Conservation (phyloP, 2,888 invertebrate species). For the Cepaea hortensis region DNA sequence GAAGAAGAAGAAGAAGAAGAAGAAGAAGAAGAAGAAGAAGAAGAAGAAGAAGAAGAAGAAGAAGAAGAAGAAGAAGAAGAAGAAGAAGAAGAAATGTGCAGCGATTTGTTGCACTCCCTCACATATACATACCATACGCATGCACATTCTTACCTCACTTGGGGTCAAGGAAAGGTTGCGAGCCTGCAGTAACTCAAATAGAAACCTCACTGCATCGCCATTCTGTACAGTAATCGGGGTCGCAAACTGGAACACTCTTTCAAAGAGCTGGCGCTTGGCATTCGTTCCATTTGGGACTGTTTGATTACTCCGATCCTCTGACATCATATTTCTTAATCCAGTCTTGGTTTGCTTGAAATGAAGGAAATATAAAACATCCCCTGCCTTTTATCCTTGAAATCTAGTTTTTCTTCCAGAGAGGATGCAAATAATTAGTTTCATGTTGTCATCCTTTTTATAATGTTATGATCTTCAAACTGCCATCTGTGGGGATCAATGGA, state of each 20-base stretch:
- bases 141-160: constrained; percentile 4
- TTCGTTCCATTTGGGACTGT: background rate
- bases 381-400: no score
- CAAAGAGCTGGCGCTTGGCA: background rate
- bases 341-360: background rate
- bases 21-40: background rate
- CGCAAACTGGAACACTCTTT: background rate
- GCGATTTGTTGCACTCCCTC: background rate
- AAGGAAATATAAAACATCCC: no score
- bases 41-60: background rate
- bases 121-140: background rate
- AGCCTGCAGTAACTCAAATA: background rate
- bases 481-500: no score
- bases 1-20: background rate
- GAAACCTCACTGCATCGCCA: background rate
- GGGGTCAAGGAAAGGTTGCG: constrained; percentile 15
- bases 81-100: background rate
- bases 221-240: background rate
- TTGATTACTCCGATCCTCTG: background rate
- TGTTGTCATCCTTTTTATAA: no score
- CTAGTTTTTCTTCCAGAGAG: no score
- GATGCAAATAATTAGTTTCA: no score
- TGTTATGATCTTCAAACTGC: no score
- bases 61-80: background rate
- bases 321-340: background rate